phyloP scores from a whole-genome alignment of 2,113 vertebrate species.

The Motacilla tschutschensis region DNA sequence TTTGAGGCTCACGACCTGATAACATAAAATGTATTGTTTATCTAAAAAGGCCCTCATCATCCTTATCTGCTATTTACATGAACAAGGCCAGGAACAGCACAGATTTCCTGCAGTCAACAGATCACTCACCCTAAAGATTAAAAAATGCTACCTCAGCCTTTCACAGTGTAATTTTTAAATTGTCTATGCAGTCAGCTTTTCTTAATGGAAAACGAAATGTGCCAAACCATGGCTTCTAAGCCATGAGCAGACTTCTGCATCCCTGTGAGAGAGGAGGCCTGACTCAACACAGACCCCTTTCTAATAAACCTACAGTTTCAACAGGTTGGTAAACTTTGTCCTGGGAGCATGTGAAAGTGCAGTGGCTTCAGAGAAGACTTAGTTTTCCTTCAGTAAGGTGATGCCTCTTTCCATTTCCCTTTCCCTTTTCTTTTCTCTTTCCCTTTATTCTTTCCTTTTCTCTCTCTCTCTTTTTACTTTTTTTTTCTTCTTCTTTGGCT shows the following conservation, averaged over 20 bases:
- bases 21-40: background rate
- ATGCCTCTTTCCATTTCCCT: background rate
- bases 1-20: background rate
- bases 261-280: background rate
- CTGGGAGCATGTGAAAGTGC: background rate
- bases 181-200: background rate
- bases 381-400: background rate
- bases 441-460: background rate
- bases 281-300: background rate
- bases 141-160: background rate
- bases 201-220: background rate
- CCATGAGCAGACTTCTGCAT: background rate
- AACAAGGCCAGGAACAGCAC: background rate
- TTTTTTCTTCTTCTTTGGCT: rapidly evolving
- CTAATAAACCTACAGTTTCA: background rate
- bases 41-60: background rate
- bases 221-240: background rate
- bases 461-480: rapidly evolving
- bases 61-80: background rate
- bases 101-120: background rate
- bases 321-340: background rate
- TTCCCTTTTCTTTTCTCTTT: background rate
- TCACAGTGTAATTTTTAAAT: background rate
- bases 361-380: background rate
- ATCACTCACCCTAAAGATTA: background rate